Conservation (phyloP, 1,140 invertebrate species). For the Tetragonula clypearis region DNA sequence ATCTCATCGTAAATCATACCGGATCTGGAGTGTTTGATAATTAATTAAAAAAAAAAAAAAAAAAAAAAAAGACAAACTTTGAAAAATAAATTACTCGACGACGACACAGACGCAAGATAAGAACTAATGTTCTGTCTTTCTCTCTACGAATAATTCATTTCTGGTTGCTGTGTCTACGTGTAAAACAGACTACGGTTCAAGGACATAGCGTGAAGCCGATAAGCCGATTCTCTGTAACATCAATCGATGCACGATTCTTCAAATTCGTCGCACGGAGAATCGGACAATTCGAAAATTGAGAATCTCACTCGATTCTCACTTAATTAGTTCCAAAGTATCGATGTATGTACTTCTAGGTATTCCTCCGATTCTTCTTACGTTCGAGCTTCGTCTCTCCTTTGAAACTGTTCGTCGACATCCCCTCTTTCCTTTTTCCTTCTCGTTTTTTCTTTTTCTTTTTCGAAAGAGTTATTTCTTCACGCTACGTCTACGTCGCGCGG, state of each 20-base stretch:
- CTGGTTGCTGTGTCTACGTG: slow-evolving; percentile 12
- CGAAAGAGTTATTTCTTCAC: background rate
- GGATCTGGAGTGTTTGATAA: too few species aligned
- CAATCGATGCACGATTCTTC: background rate
- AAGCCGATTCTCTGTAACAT: background rate
- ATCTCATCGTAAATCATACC: background rate
- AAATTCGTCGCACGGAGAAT: background rate
- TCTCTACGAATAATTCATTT: background rate
- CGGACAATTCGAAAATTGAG: background rate
- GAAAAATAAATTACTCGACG: background rate
- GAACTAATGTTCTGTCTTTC: background rate
- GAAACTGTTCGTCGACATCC: background rate
- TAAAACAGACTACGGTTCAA: slow-evolving; percentile 29
- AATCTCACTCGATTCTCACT: background rate
- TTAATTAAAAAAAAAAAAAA: background rate
- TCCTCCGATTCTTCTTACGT: background rate
- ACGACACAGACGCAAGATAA: background rate
- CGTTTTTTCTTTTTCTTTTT: background rate
- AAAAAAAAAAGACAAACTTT: background rate
- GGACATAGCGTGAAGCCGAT: slow-evolving; percentile 24
- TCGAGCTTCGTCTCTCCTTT: background rate
- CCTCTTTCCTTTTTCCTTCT: too few species aligned
- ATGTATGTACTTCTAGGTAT: background rate
- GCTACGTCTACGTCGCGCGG: background rate
- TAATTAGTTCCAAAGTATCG: background rate